These are phyloP conservation scores for Drosophila erecta DNA, from an alignment of 1,140 invertebrate species.

Conservation along the genomic window DNA sequence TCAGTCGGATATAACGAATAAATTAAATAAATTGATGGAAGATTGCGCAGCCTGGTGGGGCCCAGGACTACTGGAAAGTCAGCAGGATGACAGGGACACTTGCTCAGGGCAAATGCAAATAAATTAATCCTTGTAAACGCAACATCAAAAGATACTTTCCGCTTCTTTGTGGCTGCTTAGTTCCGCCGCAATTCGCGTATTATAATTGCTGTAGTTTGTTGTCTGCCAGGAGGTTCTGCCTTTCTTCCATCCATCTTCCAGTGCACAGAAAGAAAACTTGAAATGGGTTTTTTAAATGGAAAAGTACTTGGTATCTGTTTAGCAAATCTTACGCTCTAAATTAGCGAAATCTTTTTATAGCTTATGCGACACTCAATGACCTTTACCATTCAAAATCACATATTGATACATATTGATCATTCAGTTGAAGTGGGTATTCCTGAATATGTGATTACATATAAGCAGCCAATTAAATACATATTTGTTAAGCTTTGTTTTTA, in stretches of 20 bases:
- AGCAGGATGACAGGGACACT: slow-evolving; percentile 18
- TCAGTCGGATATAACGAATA: slow-evolving; percentile 56
- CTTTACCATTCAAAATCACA: too few relatives aligned
- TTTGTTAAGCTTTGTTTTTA: too few relatives aligned
- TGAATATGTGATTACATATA: too few relatives aligned
- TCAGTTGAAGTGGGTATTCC: too few relatives aligned
- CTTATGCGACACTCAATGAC: too few relatives aligned
- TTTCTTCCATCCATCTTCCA: background rate
- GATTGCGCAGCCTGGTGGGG: slow-evolving; percentile 53
- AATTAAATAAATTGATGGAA: slow-evolving; percentile 49
- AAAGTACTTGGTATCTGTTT: too few relatives aligned
- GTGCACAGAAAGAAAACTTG: slow-evolving; percentile 16
- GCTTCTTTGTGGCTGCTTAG: slow-evolving; percentile 44
- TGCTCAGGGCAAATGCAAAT: slow-evolving; percentile 49
- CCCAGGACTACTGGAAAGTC: slow-evolving; percentile 38
- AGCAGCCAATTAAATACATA: too few relatives aligned
- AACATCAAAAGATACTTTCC: slow-evolving; percentile 57
- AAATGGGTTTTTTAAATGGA: too few relatives aligned
- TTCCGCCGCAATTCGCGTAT: slow-evolving; percentile 44
- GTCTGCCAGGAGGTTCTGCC: slow-evolving; percentile 37
- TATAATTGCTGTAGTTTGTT: slow-evolving; percentile 75
- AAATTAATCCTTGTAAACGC: slow-evolving; percentile 64
- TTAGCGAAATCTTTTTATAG: too few relatives aligned
- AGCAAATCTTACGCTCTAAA: too few relatives aligned
- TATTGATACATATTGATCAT: too few relatives aligned